Evolutionary conservation across 2,797 vertebrate species (phyloP).

Genomic region (Arrhamphus sclerolepis): DNA sequence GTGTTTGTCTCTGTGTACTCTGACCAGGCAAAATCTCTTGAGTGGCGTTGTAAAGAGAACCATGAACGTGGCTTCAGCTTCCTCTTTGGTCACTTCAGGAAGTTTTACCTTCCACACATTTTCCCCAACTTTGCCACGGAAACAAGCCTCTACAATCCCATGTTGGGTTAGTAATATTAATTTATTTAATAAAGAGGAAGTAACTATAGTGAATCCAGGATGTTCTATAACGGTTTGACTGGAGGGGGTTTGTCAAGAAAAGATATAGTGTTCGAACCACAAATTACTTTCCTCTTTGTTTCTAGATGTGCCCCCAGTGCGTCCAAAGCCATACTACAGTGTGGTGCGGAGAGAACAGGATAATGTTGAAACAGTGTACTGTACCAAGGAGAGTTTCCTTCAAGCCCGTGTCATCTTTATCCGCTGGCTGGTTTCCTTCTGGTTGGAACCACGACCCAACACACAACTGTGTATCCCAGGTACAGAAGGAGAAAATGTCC

Average conservation of each 20-base stretch:
- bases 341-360: slow-evolving; percentile 93
- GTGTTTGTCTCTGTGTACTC: slow-evolving; percentile 26
- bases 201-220: neutral
- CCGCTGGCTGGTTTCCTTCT: slow-evolving; percentile 98
- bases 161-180: slow-evolving; percentile 86
- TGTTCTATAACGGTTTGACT: no score
- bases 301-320: slow-evolving; percentile 92
- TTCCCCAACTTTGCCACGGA: slow-evolving; percentile 97
- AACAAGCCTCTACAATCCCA: slow-evolving; percentile 93
- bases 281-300: slow-evolving; percentile 10
- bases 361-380: slow-evolving; percentile 90
- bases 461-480: slow-evolving; percentile 91
- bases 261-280: neutral
- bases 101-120: slow-evolving; percentile 98
- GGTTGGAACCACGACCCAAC: slow-evolving; percentile 95
- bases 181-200: neutral
- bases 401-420: slow-evolving; percentile 97
- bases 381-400: slow-evolving; percentile 97
- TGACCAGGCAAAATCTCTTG: slow-evolving; percentile 93
- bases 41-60: slow-evolving; percentile 98
- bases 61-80: slow-evolving; percentile 98
- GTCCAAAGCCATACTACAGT: slow-evolving; percentile 94
- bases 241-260: no score
- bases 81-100: slow-evolving; percentile 97
- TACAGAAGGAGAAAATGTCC: slow-evolving; percentile 94